These are phyloP conservation scores for Apantesis nais DNA, from an alignment of 2,888 invertebrate genomes.

Conservation along the genomic window DNA sequence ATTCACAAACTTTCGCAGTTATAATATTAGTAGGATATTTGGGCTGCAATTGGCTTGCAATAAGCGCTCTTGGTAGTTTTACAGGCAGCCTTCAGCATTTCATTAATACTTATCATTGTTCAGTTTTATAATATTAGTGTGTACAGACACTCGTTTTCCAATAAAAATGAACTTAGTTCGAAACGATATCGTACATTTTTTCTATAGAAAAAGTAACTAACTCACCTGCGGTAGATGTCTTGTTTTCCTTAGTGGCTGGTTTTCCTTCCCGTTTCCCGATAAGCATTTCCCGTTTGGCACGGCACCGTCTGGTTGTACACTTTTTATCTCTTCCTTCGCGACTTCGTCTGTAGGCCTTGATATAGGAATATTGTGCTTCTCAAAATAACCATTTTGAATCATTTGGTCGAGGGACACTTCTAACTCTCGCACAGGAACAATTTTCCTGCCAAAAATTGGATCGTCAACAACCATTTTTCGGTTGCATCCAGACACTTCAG, in stretches of 20 bases:
- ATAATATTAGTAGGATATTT: no score
- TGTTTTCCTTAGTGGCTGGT: slow-evolving; percentile 59
- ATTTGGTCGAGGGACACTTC: slow-evolving; percentile 82
- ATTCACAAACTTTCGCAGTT: no score
- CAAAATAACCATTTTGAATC: slow-evolving; percentile 82
- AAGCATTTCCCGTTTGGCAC: slow-evolving; percentile 77
- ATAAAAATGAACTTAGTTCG: background rate
- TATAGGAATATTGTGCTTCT: slow-evolving; percentile 80
- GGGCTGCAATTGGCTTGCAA: no score
- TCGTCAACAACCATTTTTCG: slow-evolving; percentile 80
- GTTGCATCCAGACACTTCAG: slow-evolving; percentile 80
- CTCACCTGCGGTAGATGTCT: slow-evolving; percentile 79
- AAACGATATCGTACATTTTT: background rate
- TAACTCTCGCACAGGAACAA: slow-evolving; percentile 78
- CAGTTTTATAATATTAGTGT: background rate
- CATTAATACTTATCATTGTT: background rate
- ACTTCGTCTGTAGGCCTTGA: slow-evolving; percentile 59
- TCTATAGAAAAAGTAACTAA: slow-evolving; percentile 15
- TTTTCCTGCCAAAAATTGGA: slow-evolving; percentile 74
- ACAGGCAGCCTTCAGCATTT: no score
- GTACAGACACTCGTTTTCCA: background rate
- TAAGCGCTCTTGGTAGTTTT: no score
- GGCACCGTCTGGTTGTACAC: slow-evolving; percentile 21
- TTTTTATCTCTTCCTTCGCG: slow-evolving; percentile 60
- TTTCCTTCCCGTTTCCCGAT: slow-evolving; percentile 61